A percentile compares a stretch with the other conserved stretches of the same genome.
These are phyloP conservation scores for Tenthredo amoena DNA, from an alignment of 2,888 invertebrate species.

Conservation along the genomic window DNA sequence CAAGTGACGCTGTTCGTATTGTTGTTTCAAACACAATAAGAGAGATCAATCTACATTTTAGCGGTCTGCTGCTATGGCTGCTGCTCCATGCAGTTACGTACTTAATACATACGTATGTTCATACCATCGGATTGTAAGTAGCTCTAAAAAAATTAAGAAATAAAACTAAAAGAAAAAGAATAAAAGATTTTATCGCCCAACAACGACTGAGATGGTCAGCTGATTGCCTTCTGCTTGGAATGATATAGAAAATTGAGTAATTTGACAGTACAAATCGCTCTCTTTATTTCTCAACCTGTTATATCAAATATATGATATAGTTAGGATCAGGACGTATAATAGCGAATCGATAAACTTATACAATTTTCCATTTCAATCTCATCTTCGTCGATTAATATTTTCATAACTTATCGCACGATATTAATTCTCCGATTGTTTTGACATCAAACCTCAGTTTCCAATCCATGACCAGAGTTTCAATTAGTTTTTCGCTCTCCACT, in stretches of 20 bases:
- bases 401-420: conserved; percentile 12
- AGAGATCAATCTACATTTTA: conserved; percentile 61
- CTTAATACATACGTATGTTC: background rate
- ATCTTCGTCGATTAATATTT: background rate
- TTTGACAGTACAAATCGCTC: background rate
- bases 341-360: background rate
- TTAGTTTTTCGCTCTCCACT: background rate
- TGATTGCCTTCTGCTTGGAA: background rate
- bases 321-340: background rate
- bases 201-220: background rate
- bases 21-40: conserved; percentile 50
- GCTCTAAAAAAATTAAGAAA: background rate
- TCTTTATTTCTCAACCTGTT: background rate
- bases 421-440: conserved; percentile 35
- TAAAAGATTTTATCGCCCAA: background rate
- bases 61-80: conserved; percentile 13
- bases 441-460: conserved; percentile 1
- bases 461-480: conserved; percentile 26
- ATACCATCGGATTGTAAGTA: background rate
- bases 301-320: background rate
- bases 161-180: background rate
- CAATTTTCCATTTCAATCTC: conserved; percentile 4
- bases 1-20: conserved; percentile 45
- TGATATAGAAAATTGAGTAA: background rate
- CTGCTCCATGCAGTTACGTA: background rate